Base-by-base conservation (phyloP, 2,797 vertebrate genomes). In the Pempheris klunzingeri region DNA sequence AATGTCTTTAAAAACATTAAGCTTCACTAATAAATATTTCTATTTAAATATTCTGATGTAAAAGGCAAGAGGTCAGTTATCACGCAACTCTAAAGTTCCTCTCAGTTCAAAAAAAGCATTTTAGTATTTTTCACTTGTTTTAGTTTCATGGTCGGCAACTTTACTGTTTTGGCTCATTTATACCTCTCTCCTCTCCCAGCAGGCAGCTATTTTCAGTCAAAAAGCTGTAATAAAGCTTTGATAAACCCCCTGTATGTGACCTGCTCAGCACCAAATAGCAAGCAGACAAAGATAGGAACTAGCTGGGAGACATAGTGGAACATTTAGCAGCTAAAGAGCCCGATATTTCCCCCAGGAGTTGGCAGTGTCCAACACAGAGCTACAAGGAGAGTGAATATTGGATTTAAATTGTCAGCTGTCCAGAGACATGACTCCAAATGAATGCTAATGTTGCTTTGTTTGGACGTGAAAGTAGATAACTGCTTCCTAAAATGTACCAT, bases 1-100 rank as follows among this genome's bases (percentile, higher is more conserved):
- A 13, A 78, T 79, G 3, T 49, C 10, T 67, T 60, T 74, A 30
- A 3, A 22, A 60, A n/a, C 18, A 39, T 1, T 22, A 22, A 18
- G 6, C 0, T 53, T 9, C n/a, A 57, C 1, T 12, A 24, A 53
- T 26, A 1, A 18, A 4, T 54, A 9, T 43, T 50, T 66, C 57
- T 30, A 20, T 20, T 53, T 30, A 36, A 60, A 64, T 49, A 4
- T 28, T 24, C 4, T 24, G 41, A 2, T 46, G 17, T 43, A 47
- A 55, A 30, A 53, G 55, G 4, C 44, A 13, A 63, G 17, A 34
- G 10, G 20, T 64, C 34, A 22, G 1, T n/a, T 62, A 28, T 14
- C 11, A 57, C 7, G 24, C 11, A 4, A 70, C 8, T 47, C 20
- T 32, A 26, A 4, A 32, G 18, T 13, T 24, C 12, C 15, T 24